Evolutionary conservation across 2,888 invertebrate genomes (phyloP), one percentile per base, ranked within the genome.

Genomic region (Gortyna flavago): DNA sequence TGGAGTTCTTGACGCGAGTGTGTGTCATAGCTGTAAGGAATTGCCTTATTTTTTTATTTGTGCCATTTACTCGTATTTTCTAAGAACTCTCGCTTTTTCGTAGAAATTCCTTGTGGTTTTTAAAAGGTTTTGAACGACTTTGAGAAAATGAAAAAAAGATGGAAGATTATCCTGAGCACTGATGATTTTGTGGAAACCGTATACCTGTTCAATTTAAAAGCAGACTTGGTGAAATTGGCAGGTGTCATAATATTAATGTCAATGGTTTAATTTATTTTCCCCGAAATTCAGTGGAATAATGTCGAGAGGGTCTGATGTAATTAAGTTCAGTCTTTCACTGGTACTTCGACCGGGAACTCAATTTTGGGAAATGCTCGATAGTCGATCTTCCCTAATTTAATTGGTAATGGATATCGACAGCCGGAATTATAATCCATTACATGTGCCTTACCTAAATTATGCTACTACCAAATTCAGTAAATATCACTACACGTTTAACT

Each of bases 1-100:
- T 25, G 16, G n/a, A 65, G 81, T 51, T 44, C 67, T 51, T 81
- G 65, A 69, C n/a, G 21, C 8, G 51, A 73, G 85, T 85, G 85
- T 81, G 51, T 71, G n/a, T 69, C 68, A 81, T 81, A 69, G 74
- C 75, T 65, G 29, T 32, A n/a, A 29, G 8, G 18, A 69, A 85
- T 65, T 48, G 65, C 25, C 11, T 48, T 11, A 54, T 61, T 66
- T 72, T 70, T 72, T 21, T 11, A 48, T 29, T 54, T 11, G 65
- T 61, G 18, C 38, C 41, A 65, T 61, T 85, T 44, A 54, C n/a
- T 29, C 4, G 2, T 32, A 69, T 73, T 61, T 65, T 44, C 35
- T 9, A 11, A 68, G 48, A 64, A 29, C 51, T 62, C 51, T 32
- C 16, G 18, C 32, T 51, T 59, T 9, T 41, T 9, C 0, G 21